These are phyloP conservation scores for Aphaenogaster floridana DNA, from an alignment of 1,140 invertebrate species.

Conservation along the genomic window DNA sequence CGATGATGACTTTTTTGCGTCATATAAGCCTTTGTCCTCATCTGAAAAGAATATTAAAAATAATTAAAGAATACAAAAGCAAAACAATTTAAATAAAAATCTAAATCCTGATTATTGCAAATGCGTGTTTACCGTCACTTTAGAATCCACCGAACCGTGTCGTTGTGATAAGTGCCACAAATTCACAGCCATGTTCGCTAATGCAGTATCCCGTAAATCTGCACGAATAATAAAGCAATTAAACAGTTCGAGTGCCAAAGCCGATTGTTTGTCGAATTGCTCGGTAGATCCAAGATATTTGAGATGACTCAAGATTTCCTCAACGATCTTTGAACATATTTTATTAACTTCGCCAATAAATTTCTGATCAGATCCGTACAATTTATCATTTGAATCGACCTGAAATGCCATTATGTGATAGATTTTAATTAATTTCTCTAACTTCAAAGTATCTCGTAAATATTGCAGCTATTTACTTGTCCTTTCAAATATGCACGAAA, in stretches of 20 bases:
- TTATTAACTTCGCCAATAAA: conserved; percentile 94
- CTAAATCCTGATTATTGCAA: not conserved
- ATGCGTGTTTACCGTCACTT: conserved; percentile 83
- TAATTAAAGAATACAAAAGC: not conserved
- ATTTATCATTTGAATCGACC: conserved; percentile 97
- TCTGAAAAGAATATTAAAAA: conserved; percentile 67
- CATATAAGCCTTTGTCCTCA: conserved; percentile 80
- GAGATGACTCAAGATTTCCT: conserved; percentile 92
- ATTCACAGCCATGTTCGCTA: conserved; percentile 91
- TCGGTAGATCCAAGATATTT: conserved; percentile 89
- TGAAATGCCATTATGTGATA: conserved; percentile 78
- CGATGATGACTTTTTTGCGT: conserved; percentile 78
- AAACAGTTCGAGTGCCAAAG: conserved; percentile 92
- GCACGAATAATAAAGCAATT: conserved; percentile 90
- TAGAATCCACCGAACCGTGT: conserved; percentile 87
- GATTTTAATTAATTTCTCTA: conserved; percentile 26
- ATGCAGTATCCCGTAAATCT: conserved; percentile 89
- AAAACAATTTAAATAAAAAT: not conserved
- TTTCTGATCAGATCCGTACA: conserved; percentile 96
- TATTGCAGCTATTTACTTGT: conserved; percentile 22
- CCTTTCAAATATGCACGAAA: conserved; percentile 12
- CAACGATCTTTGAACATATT: conserved; percentile 92
- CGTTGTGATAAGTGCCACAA: conserved; percentile 93
- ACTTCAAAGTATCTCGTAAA: not conserved
- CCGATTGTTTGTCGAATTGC: conserved; percentile 89